Conservation (phyloP, 2,888 invertebrate genomes). For the Linnaemya vulpina region DNA sequence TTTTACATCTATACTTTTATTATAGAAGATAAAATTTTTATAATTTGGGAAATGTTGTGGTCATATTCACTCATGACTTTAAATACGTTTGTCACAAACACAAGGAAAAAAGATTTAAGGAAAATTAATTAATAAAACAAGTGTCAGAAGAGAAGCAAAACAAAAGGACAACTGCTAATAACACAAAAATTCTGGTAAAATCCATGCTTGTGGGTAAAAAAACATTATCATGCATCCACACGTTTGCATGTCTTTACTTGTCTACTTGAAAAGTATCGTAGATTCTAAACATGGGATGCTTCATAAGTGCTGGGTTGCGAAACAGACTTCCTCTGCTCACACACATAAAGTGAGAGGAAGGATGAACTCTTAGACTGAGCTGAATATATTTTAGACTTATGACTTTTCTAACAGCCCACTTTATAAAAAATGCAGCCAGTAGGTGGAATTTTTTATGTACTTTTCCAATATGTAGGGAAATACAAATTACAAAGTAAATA, state of each 20-base stretch:
- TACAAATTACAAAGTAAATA: conserved; percentile 50
- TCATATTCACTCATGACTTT: conserved; percentile 3
- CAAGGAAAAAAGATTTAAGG: conserved; percentile 2
- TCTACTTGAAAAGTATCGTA: neutral
- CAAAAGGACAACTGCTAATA: neutral
- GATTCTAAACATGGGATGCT: neutral
- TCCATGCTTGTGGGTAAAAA: conserved; percentile 29
- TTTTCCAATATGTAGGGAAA: conserved; percentile 12
- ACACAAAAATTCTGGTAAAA: conserved; percentile 36
- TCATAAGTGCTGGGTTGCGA: neutral
- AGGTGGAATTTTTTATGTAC: conserved; percentile 15
- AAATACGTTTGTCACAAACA: conserved; percentile 1
- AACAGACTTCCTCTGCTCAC: neutral
- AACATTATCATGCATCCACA: conserved; percentile 4
- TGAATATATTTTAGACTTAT: neutral
- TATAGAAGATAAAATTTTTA: neutral
- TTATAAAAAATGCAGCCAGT: conserved; percentile 13
- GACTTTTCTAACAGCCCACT: neutral
- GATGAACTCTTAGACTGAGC: neutral
- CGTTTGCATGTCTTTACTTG: conserved; percentile 14
- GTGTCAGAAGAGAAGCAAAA: conserved; percentile 10
- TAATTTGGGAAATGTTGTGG: neutral
- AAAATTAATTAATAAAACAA: conserved; percentile 57
- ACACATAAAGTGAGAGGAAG: neutral
- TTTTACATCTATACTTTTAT: neutral